These are phyloP conservation scores for Mastigias papua DNA, from an alignment of 30 jellyfish, hydroid and myxozoan genomes.

Conservation along the genomic window DNA sequence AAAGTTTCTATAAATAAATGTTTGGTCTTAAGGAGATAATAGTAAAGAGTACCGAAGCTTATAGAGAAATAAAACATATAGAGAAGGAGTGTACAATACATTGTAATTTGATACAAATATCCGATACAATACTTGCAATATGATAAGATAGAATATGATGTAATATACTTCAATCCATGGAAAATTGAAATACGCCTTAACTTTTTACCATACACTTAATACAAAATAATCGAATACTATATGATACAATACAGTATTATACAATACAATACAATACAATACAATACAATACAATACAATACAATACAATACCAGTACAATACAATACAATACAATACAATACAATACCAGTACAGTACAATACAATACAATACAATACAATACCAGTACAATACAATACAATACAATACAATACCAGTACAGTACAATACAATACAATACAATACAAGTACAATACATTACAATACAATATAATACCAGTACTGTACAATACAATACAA, in stretches of 20 bases:
- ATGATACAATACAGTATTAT: constrained; percentile 1
- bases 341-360: too few species aligned
- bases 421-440: too few species aligned
- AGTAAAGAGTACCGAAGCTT: too few species aligned
- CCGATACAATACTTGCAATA: constrained; percentile 1
- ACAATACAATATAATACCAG: too few species aligned
- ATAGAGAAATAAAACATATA: too few species aligned
- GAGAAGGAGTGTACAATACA: not conserved
- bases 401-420: too few species aligned
- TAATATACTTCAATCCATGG: not conserved
- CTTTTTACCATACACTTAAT: not conserved
- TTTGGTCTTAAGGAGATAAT: too few species aligned
- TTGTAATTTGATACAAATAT: not conserved
- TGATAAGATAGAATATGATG: not conserved
- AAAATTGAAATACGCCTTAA: not conserved
- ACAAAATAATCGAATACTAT: not conserved
- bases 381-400: too few species aligned
- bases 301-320: constrained; percentile 17
- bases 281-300: constrained; percentile 22
- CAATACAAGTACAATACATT: too few species aligned
- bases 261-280: constrained; percentile 19
- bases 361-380: too few species aligned
- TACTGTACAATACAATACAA: too few species aligned
- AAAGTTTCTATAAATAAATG: too few species aligned
- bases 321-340: constrained; percentile 26